phyloP scores from a whole-genome alignment of 2,888 invertebrate genomes.

The Sinopyrophorus schimmeli region DNA sequence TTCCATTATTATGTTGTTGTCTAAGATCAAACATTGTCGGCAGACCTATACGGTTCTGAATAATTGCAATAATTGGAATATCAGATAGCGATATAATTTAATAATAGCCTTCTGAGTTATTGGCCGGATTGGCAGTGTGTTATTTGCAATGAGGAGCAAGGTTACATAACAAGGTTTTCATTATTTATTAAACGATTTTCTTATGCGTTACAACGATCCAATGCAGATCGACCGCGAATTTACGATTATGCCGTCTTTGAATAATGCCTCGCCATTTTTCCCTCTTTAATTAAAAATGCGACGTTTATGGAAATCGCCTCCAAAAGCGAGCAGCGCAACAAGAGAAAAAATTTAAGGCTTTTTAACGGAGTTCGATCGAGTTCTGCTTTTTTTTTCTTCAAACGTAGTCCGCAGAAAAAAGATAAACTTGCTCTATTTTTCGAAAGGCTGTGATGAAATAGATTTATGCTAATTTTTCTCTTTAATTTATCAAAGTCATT shows the following conservation, averaged over 20 bases:
- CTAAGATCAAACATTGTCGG: conserved; percentile 21
- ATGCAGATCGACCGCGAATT: conserved; percentile 21
- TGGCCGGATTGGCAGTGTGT: conserved; percentile 30
- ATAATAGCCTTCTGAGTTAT: conserved; percentile 33
- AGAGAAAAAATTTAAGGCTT: too few relatives aligned
- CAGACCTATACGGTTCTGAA: conserved; percentile 24
- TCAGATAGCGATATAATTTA: conserved; percentile 30
- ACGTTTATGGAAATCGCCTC: conserved; percentile 17
- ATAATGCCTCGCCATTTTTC: conserved; percentile 22
- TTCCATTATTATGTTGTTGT: conserved; percentile 20
- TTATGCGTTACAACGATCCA: conserved; percentile 15
- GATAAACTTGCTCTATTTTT: too few relatives aligned
- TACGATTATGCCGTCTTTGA: conserved; percentile 24
- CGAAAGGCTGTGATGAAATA: too few relatives aligned
- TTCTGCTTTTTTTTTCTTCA: too few relatives aligned
- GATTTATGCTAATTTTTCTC: too few relatives aligned
- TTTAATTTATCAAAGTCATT: too few relatives aligned
- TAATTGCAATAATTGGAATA: conserved; percentile 30
- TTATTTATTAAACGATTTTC: conserved; percentile 29
- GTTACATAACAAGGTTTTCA: conserved; percentile 31
- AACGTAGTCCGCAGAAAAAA: too few relatives aligned
- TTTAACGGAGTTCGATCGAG: too few relatives aligned
- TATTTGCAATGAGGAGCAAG: conserved; percentile 33
- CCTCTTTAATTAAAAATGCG: conserved; percentile 25
- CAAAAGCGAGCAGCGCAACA: too few relatives aligned